Conservation (phyloP, 64 coral and sea anemone species). For the Hydrozoanthus tunicans region DNA sequence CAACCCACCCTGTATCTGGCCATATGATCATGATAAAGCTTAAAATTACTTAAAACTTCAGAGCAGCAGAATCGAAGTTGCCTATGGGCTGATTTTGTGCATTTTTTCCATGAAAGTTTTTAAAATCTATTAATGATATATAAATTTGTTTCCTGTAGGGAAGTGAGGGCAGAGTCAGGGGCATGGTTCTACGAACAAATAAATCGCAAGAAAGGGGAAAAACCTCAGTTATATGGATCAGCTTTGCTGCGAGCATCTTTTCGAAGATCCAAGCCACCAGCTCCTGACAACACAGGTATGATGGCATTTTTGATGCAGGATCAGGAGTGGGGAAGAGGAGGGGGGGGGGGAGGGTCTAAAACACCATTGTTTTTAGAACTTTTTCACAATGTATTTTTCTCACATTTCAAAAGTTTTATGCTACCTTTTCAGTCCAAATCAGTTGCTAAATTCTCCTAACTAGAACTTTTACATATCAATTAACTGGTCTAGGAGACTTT, state of each 20-base stretch:
- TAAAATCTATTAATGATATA: neutral
- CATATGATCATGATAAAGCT: neutral
- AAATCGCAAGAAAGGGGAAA: constrained; percentile 69
- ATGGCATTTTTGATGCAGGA: neutral
- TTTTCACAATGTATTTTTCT: neutral
- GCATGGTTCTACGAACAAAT: constrained; percentile 98
- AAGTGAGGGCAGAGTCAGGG: constrained; percentile 95
- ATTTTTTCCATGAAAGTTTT: too few species aligned
- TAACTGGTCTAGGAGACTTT: too few species aligned
- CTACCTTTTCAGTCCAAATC: too few species aligned
- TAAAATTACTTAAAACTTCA: too few species aligned
- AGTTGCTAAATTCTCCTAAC: too few species aligned
- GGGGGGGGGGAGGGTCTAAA: too few species aligned
- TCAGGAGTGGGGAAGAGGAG: too few species aligned
- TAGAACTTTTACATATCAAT: too few species aligned
- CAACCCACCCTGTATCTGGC: neutral
- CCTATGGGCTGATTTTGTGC: too few species aligned
- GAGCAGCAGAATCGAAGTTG: too few species aligned
- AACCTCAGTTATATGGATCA: constrained; percentile 70
- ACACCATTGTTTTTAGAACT: neutral
- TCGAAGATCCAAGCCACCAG: constrained; percentile 54
- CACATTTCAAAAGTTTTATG: too few species aligned
- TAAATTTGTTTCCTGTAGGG: constrained; percentile 51
- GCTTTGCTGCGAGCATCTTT: constrained; percentile 83
- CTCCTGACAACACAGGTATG: constrained; percentile 24